Conservation (phyloP, 1,140 invertebrate genomes). For the Drosophila prosaltans region DNA sequence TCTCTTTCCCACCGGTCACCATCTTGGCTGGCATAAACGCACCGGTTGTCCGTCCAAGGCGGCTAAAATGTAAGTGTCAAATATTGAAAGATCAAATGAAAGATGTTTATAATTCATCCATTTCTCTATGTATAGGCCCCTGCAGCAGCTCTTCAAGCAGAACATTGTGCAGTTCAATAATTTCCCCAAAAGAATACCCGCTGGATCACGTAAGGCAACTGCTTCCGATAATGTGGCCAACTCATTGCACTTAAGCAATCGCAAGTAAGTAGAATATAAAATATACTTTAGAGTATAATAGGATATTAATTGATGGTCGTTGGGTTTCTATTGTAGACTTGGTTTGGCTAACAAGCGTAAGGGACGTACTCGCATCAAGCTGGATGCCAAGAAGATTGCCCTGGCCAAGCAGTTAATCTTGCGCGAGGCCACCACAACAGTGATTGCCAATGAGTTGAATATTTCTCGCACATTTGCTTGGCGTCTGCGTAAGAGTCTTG, state of each 20-base stretch:
- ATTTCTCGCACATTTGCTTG: constrained; percentile 81
- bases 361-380: constrained; percentile 79
- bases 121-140: constrained; percentile 50
- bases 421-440: constrained; percentile 78
- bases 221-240: constrained; percentile 52
- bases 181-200: constrained; percentile 70
- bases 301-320: not conserved
- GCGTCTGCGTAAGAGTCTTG: constrained; percentile 79
- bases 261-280: constrained; percentile 62
- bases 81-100: too few species aligned
- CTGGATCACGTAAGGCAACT: constrained; percentile 51
- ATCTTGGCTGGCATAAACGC: constrained; percentile 81
- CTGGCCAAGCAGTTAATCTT: constrained; percentile 78
- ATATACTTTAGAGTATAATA: not conserved
- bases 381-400: constrained; percentile 79
- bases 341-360: constrained; percentile 74
- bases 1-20: constrained; percentile 80
- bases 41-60: constrained; percentile 80
- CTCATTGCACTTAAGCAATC: constrained; percentile 66
- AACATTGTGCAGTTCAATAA: constrained; percentile 82
- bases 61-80: constrained; percentile 70
- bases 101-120: not conserved
- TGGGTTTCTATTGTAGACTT: constrained; percentile 36
- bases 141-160: constrained; percentile 81
- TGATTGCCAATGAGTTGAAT: constrained; percentile 79